Evolutionary conservation across 2,888 invertebrate genomes (phyloP), one percentile per base, ranked within the genome.

Genomic region (Orthosia cruda): DNA sequence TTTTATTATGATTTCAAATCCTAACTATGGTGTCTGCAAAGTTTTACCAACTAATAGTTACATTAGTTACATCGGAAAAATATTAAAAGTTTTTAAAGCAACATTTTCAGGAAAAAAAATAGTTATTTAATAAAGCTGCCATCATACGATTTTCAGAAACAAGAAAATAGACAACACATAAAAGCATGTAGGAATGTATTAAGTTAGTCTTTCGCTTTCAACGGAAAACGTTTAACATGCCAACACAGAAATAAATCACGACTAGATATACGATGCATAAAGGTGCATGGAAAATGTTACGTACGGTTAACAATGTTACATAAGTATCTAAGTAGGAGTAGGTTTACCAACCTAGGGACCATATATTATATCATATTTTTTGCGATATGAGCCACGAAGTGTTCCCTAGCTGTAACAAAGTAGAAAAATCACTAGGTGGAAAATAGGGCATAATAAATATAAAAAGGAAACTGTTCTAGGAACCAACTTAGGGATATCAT

Each of bases 401-500:
- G n/a, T 54, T n/a, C n/a, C 73, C 15, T n/a, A 49, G 23, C 16
- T 23, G 23, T 49, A n/a, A 3, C 57, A 40, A 64, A 45, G 13
- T 62, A 73, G 47, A 73, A 61, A 72, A 74, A 40, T 47, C 49
- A 65, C 40, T 32, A 52, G 47, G n/a, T n/a, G 5, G 45, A 52
- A 65, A 75, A 75, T 58, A 45, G 50, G 16, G 13, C 47, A n/a
- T 50, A 40, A 40, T 40, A 64, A 64, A 75, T 50, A 54, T 77
- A 54, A 59, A 52, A n/a, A 40, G 54, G 59, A 68, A 59, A 68
- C 32, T 49, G 47, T 40, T 50, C 49, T 74, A 57, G 49, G 74
- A 52, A 67, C 45, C 20, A 74, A 74, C 49, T 40, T 74, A n/a
- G 26, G 47, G 58, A 52, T 76, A 32, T 74, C 16, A 55, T 74